Evolutionary conservation across 1,140 invertebrate species (phyloP), one percentile per base, ranked within the genome.

Genomic region (Temnothorax curvispinosus): DNA sequence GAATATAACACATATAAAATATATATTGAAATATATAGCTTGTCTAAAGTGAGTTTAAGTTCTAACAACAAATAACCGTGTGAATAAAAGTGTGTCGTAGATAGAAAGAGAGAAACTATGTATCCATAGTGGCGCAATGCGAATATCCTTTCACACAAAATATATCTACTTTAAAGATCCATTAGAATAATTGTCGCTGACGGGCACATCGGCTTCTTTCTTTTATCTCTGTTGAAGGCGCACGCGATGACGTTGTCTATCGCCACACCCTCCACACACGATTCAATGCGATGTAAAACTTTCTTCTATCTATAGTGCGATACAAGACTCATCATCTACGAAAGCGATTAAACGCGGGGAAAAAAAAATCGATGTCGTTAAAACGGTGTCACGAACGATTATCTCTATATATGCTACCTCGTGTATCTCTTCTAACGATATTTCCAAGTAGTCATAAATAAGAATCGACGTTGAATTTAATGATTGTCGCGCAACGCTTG

Each of bases 221-320:
- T 18, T 50, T 35, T 47, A 82, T 82, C 18, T 62, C 13, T 71
- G 4, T 74, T 35, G 18, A 58, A 60, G 21, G 9, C 38, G 3
- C 41, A 69, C 11, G 35, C 54, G 9, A 27, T 21, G 64, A 71
- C 27, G 71, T 65, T 78, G 50, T 74, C 54, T 75, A 75, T 38
- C 54, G 41, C 38, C 80, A 47, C 54, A 60, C 69, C 80, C 44
- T 60, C 11, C 78, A 32, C 38, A 15, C 21, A 50, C 21, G 32
- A 84, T 47, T 84, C 54, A 75, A 84, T 74, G 69, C 54, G 62
- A 84, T 74, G 69, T 54, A 84, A 82, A 74, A 72, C 54, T 84
- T 75, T 74, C 41, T 38, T 84, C 62, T 2, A 52, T 11, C 15
- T 69, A 9, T 35, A 11, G 2, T 38, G n/a, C n/a, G 27, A 74